phyloP scores from a whole-genome alignment of 2,888 invertebrate species.

The Acanthosepion pharaonis region DNA sequence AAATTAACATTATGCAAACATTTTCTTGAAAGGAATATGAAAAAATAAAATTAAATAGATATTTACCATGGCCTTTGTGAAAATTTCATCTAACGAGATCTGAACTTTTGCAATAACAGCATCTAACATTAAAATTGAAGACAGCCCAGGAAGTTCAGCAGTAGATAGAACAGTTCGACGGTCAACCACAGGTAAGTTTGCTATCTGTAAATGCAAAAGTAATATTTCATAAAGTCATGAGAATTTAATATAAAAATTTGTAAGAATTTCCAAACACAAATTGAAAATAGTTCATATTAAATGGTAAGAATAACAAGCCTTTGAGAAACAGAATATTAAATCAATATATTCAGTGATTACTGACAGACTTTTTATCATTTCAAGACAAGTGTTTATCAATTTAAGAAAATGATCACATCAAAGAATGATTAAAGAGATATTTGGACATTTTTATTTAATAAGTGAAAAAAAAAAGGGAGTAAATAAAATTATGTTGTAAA shows the following conservation, averaged over 20 bases:
- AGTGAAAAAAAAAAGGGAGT: no score
- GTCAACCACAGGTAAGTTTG: slow-evolving; percentile 60
- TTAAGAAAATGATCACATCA: no score
- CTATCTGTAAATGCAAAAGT: slow-evolving; percentile 58
- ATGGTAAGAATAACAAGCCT: not conserved
- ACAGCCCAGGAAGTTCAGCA: slow-evolving; percentile 79
- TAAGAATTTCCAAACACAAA: not conserved
- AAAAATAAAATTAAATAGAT: not conserved
- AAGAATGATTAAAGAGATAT: no score
- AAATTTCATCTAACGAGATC: slow-evolving; percentile 81
- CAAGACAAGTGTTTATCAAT: no score
- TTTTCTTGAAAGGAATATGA: not conserved
- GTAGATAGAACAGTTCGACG: slow-evolving; percentile 61
- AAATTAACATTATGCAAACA: not conserved
- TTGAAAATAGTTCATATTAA: not conserved
- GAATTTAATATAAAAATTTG: not conserved
- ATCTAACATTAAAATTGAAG: slow-evolving; percentile 85
- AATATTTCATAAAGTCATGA: not conserved
- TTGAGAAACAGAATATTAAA: not conserved
- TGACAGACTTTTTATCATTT: not conserved
- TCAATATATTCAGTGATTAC: not conserved
- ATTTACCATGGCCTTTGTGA: slow-evolving; percentile 74
- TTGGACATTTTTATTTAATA: no score
- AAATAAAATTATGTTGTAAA: no score
- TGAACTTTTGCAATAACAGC: slow-evolving; percentile 85